Evolutionary conservation across 2,888 invertebrate genomes (phyloP).

Genomic region (Thereva unica): DNA sequence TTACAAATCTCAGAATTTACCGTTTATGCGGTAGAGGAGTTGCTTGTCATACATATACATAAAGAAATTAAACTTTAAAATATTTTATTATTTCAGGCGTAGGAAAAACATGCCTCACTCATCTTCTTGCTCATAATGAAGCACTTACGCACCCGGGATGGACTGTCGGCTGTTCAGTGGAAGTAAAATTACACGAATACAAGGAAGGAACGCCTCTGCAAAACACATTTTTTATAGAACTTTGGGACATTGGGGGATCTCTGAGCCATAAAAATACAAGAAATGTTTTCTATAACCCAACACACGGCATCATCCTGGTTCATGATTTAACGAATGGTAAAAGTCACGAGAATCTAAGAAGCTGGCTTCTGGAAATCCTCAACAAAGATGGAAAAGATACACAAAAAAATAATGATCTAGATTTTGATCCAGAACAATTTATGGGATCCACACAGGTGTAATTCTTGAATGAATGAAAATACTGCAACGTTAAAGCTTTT

Average conservation of each 20-base stretch:
- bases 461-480: not conserved
- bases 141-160: constrained; percentile 85
- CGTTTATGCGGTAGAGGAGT: too few relatives aligned
- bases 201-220: constrained; percentile 93
- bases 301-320: constrained; percentile 94
- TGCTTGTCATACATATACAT: not conserved
- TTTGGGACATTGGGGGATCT: constrained; percentile 98
- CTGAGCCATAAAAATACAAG: constrained; percentile 91
- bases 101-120: constrained; percentile 94
- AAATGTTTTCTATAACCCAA: constrained; percentile 90
- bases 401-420: constrained; percentile 47
- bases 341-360: constrained; percentile 89
- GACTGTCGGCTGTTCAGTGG: constrained; percentile 95
- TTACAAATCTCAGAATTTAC: too few relatives aligned
- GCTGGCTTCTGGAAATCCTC: constrained; percentile 91
- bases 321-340: constrained; percentile 97
- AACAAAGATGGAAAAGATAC: constrained; percentile 67
- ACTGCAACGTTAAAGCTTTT: not conserved
- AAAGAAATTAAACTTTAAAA: constrained; percentile 7
- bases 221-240: constrained; percentile 88
- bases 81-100: constrained; percentile 69
- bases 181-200: constrained; percentile 93
- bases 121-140: constrained; percentile 87
- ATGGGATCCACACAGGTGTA: constrained; percentile 75
- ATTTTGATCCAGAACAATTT: constrained; percentile 85